phyloP scores from a whole-genome alignment of 2,888 invertebrate genomes.

The Agelastica alni region DNA sequence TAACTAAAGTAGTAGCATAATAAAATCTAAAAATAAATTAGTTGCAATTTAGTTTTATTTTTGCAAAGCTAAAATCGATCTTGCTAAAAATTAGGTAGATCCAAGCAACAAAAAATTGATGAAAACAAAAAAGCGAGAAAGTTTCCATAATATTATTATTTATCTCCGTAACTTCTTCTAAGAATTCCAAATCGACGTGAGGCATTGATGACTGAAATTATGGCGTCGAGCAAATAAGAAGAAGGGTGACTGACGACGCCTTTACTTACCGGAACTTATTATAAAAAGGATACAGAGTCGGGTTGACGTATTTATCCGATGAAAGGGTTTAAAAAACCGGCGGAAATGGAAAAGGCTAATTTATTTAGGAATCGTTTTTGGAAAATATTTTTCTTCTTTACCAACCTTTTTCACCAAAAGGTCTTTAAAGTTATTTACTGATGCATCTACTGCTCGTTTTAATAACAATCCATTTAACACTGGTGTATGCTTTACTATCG shows the following conservation, averaged over 20 bases:
- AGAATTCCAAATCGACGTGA: slow-evolving; percentile 18
- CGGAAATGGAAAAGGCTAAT: background rate
- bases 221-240: slow-evolving; percentile 9
- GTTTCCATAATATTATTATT: slow-evolving; percentile 27
- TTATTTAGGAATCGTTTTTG: background rate
- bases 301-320: background rate
- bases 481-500: too few species aligned
- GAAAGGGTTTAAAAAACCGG: slow-evolving; percentile 9
- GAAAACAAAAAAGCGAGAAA: slow-evolving; percentile 7
- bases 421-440: too few species aligned
- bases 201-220: slow-evolving; percentile 31
- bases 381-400: background rate
- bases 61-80: too few species aligned
- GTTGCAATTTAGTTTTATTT: too few species aligned
- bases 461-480: too few species aligned
- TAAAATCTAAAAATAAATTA: too few species aligned
- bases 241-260: slow-evolving; percentile 27
- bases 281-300: slow-evolving; percentile 17
- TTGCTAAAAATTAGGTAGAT: background rate
- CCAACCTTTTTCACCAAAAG: too few species aligned
- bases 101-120: background rate
- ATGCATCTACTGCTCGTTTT: too few species aligned
- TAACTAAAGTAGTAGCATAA: too few species aligned
- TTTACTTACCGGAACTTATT: slow-evolving; percentile 34
- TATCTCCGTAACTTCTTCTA: slow-evolving; percentile 18